These are phyloP conservation scores for Lasiommata megera DNA, from an alignment of 2,888 invertebrate species.

Conservation along the genomic window DNA sequence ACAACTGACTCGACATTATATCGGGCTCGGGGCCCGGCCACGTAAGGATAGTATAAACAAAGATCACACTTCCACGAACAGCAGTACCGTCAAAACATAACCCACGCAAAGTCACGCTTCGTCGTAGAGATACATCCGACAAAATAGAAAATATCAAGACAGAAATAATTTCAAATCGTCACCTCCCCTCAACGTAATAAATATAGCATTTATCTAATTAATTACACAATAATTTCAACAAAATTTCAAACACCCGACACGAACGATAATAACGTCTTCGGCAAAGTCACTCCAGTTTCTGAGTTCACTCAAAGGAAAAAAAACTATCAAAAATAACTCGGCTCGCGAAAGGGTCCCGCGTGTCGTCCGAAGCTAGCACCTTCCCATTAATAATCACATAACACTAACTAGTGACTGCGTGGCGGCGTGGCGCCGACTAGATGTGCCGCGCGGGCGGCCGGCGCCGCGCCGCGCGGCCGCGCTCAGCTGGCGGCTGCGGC, in stretches of 20 bases:
- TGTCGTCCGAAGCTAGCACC: constrained; percentile 81
- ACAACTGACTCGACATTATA: not conserved
- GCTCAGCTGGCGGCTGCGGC: constrained; percentile 50
- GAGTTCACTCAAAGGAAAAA: constrained; percentile 79
- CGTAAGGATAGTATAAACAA: not conserved
- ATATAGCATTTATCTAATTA: constrained; percentile 78
- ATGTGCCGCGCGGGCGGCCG: constrained; percentile 46
- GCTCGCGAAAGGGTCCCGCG: constrained; percentile 77
- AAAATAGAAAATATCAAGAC: constrained; percentile 77
- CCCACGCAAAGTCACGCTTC: constrained; percentile 59
- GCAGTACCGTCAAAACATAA: constrained; percentile 50
- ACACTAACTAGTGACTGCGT: constrained; percentile 78
- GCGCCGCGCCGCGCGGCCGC: constrained; percentile 49
- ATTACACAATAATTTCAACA: constrained; percentile 81
- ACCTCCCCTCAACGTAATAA: constrained; percentile 74
- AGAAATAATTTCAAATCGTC: constrained; percentile 79
- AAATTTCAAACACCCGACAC: constrained; percentile 75
- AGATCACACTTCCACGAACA: constrained; percentile 42
- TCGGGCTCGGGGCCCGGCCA: not conserved
- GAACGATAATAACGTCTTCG: constrained; percentile 73
- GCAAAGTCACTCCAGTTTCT: constrained; percentile 75
- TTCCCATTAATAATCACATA: constrained; percentile 79
- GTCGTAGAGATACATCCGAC: constrained; percentile 61
- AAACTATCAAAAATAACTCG: constrained; percentile 82
- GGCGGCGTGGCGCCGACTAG: constrained; percentile 60